Conservation (phyloP, 2,888 invertebrate genomes). For the Lamellibrachia satsuma region DNA sequence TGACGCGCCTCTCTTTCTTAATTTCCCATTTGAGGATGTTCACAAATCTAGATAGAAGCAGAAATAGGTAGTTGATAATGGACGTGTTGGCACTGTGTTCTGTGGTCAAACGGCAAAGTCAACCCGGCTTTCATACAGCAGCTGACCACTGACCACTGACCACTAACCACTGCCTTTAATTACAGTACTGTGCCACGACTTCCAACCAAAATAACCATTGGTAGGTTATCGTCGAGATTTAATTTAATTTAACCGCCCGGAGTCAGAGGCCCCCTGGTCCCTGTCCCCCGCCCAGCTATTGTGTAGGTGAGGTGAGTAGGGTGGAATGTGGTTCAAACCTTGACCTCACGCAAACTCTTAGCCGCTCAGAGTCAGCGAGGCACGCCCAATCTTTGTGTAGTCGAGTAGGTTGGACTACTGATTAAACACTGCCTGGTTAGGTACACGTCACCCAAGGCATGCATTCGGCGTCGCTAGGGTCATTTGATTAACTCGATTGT, state of each 20-base stretch:
- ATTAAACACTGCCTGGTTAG: too few species aligned
- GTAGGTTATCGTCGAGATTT: background rate
- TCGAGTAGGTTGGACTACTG: background rate
- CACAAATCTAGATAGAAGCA: background rate
- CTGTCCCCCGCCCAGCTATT: background rate
- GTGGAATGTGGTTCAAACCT: background rate
- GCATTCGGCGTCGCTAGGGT: background rate
- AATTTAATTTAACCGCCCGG: background rate
- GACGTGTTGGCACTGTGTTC: background rate
- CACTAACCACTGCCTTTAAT: background rate
- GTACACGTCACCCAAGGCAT: background rate
- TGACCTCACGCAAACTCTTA: background rate
- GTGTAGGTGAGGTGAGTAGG: background rate
- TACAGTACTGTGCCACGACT: background rate
- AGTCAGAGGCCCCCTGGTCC: too few species aligned
- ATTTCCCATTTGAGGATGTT: background rate
- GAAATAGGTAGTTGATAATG: background rate
- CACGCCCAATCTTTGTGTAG: background rate
- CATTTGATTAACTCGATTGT: background rate
- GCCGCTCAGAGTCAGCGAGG: background rate
- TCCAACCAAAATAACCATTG: background rate
- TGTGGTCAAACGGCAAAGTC: background rate
- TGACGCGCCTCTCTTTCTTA: background rate
- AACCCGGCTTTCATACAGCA: background rate
- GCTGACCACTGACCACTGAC: too few species aligned